Conservation (phyloP, 1,140 invertebrate species). For the Saccostrea cuccullata region DNA sequence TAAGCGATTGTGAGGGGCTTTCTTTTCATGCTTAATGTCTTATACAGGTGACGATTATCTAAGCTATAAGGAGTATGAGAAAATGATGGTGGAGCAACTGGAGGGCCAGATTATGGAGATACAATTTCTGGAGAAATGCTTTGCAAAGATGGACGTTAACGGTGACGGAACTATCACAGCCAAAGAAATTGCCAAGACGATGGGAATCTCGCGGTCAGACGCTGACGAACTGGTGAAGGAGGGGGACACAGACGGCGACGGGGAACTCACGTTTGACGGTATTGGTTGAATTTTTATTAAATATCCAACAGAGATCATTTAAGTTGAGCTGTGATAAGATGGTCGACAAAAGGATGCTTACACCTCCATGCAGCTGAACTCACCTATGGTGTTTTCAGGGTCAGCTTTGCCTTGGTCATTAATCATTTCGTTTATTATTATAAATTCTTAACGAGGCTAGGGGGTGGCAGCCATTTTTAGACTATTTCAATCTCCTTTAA, state of each 20-base stretch:
- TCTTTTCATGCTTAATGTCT: neutral
- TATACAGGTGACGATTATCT: constrained; percentile 41
- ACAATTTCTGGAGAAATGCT: neutral
- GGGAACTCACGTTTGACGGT: constrained; percentile 47
- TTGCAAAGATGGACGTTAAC: constrained; percentile 35
- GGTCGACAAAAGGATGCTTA: too few species aligned
- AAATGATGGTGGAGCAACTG: constrained; percentile 38
- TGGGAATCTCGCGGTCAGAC: constrained; percentile 21
- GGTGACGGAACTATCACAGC: constrained; percentile 31
- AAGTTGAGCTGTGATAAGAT: too few species aligned
- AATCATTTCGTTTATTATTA: too few species aligned
- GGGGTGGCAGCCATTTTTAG: too few species aligned
- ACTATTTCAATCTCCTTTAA: too few species aligned
- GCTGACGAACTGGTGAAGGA: constrained; percentile 43
- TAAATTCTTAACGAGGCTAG: too few species aligned
- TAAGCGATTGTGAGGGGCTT: too few species aligned
- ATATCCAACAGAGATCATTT: too few species aligned
- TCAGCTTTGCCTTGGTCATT: too few species aligned
- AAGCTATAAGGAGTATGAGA: constrained; percentile 40
- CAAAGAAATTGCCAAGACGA: constrained; percentile 35
- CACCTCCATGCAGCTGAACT: too few species aligned
- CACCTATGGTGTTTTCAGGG: too few species aligned
- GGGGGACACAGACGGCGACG: constrained; percentile 40
- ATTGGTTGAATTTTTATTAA: neutral
- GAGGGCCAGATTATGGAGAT: neutral